phyloP scores from a whole-genome alignment of 1,140 invertebrate species.

The Drosophila nannoptera region DNA sequence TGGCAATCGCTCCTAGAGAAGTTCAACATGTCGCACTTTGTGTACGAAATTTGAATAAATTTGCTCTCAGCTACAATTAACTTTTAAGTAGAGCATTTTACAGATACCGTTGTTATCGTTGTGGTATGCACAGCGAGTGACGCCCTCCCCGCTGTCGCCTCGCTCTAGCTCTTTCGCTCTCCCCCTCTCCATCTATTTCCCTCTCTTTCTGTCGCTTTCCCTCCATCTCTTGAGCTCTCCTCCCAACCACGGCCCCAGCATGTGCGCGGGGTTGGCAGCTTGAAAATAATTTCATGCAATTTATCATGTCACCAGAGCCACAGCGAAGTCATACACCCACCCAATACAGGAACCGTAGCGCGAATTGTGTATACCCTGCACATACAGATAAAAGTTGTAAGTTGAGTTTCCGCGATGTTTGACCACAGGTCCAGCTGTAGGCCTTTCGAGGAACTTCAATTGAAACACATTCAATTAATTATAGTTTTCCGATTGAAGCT shows the following conservation, averaged over 20 bases:
- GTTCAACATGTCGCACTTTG: conserved; percentile 73
- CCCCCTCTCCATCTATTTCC: not conserved
- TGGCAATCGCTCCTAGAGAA: conserved; percentile 48
- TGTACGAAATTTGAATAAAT: conserved; percentile 72
- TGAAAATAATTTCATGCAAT: conserved; percentile 76
- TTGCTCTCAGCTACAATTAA: conserved; percentile 74
- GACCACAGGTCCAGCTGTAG: not conserved
- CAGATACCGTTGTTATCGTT: conserved; percentile 71
- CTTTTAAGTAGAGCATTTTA: conserved; percentile 77
- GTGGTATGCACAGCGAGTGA: conserved; percentile 34
- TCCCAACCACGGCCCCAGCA: not conserved
- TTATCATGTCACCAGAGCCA: conserved; percentile 70
- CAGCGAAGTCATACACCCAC: not conserved
- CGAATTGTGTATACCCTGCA: conserved; percentile 34
- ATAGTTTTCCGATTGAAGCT: too few species aligned
- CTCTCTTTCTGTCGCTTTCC: too few species aligned
- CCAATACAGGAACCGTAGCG: too few species aligned
- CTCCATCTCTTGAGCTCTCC: too few species aligned
- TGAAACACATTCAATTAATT: too few species aligned
- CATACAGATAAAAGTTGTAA: not conserved
- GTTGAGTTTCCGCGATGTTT: too few species aligned
- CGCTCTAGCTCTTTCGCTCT: not conserved
- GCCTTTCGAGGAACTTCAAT: too few species aligned
- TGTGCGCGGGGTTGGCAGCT: conserved; percentile 40
- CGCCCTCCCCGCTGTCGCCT: not conserved